Evolutionary conservation across 2,797 vertebrate genomes (phyloP).

Genomic region (Rhynchotus rufescens): DNA sequence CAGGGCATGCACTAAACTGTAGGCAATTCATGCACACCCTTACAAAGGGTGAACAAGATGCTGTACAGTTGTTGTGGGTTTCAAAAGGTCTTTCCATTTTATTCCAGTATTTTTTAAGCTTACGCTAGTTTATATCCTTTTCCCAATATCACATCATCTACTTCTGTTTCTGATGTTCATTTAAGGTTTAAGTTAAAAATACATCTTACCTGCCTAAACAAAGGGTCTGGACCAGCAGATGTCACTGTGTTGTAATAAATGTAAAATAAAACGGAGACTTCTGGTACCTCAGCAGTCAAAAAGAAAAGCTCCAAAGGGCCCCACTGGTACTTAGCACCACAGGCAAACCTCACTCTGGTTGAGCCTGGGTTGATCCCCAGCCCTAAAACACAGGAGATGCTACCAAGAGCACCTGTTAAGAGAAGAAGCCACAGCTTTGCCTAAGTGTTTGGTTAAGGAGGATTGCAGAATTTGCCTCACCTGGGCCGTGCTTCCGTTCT

Average conservation of each 20-base stretch:
- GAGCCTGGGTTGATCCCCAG: neutral
- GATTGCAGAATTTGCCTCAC: fast-evolving
- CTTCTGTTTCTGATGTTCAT: neutral
- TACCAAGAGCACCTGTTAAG: neutral
- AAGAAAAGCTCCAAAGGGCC: neutral
- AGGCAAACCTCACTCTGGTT: neutral
- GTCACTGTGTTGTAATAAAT: slow-evolving; percentile 15
- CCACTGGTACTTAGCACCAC: neutral
- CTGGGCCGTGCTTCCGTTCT: neutral
- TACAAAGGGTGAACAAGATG: neutral
- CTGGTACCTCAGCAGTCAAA: neutral
- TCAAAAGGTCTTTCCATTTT: neutral
- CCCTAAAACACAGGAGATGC: neutral
- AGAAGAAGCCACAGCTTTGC: neutral
- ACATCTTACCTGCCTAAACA: neutral
- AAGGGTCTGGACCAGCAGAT: neutral
- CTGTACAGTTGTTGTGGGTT: neutral
- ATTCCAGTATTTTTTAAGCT: neutral
- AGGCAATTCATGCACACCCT: fast-evolving
- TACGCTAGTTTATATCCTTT: neutral
- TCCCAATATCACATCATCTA: neutral
- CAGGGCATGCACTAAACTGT: fast-evolving
- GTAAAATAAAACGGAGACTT: neutral
- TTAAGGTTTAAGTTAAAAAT: neutral
- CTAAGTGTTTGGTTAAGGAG: fast-evolving